Base-by-base conservation (phyloP, 2,888 invertebrate genomes). In the Branchipolynoe longqiensis region DNA sequence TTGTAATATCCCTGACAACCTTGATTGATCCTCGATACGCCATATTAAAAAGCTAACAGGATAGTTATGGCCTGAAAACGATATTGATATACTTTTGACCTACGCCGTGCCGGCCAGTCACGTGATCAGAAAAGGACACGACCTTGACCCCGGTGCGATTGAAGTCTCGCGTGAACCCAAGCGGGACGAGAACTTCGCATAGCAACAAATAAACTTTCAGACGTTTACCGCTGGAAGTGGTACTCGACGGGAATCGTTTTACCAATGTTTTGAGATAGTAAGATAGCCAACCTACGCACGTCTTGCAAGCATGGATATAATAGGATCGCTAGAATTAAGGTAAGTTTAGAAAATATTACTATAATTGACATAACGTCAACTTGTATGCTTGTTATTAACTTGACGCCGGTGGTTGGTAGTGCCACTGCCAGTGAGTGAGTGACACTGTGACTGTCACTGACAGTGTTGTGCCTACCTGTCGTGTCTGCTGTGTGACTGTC, bases 311-410 rank as follows among this genome's bases (percentile, higher is more conserved):
- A 92, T 92, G 91, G 91, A 92, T 89, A 89, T 89, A 48, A 88
- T 91, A 83, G 91, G 91, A 87, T 89, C 88, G 54, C 89, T 91
- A 59, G 90, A 91, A 86, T 88, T 92, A 54, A 88, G 89, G 91
- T 92, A 88, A 90, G 91, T 89, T 14, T 54, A 31, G 28, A 62
- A 28, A 1, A n/a, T n/a, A n/a, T n/a, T n/a, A n/a, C n/a, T n/a
- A n/a, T n/a, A n/a, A n/a, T n/a, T n/a, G n/a, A n/a, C n/a, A n/a
- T n/a, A n/a, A n/a, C n/a, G n/a, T n/a, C n/a, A n/a, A n/a, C n/a
- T n/a, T n/a, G n/a, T n/a, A n/a, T n/a, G n/a, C n/a, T n/a, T n/a
- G n/a, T n/a, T n/a, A n/a, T n/a, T n/a, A n/a, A n/a, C n/a, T n/a
- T n/a, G n/a, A n/a, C n/a, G n/a, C n/a, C n/a, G n/a, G n/a, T n/a